Base-by-base conservation (phyloP, 2,113 vertebrate genomes). In the Hymenochirus boettgeri region DNA sequence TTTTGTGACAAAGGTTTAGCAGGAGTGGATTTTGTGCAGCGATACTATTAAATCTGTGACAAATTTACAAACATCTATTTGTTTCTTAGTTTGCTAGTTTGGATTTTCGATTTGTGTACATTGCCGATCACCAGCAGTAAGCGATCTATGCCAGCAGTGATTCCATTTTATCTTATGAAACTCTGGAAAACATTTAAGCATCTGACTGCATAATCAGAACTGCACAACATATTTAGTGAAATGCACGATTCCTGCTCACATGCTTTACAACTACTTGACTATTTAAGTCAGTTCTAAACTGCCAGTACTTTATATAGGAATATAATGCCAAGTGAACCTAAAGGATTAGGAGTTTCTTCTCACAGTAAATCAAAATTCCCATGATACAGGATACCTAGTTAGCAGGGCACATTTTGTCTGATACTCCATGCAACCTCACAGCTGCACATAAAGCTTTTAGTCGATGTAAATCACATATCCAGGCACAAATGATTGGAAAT, bases 381-480 rank as follows among this genome's bases (percentile, higher is more conserved):
- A 53, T 42, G 65, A 45, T 35, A 69, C 57, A 52, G 45, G 35
- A 26, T 53, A n/a, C 65, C 57, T 59, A 50, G 57, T 60, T 57
- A 69, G 33, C 23, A 52, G 35, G 47, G 57, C 27, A 45, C 31
- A 50, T 35, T 53, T 60, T 60, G 47, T 21, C 47, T 39, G 35
- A 69, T 67, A 69, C 65, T 48, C 31, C 57, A 57, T 67, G 56
- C 47, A 42, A 18, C 59, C 47, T 60, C 57, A 29, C 64, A 67
- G 65, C 65, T 69, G 56, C 59, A 48, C 39, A 56, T 29, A 53
- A 60, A 60, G 51, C 65, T 31, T 50, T 24, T 53, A 50, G 56
- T 60, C 47, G 51, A 59, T 69, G 56, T 42, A 69, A 69, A 69
- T 60, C 56, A 53, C 57, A 69, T 60, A 53, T 60, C 65, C 65